Conservation (phyloP, 2,113 vertebrate species). For the Percina caprodes region DNA sequence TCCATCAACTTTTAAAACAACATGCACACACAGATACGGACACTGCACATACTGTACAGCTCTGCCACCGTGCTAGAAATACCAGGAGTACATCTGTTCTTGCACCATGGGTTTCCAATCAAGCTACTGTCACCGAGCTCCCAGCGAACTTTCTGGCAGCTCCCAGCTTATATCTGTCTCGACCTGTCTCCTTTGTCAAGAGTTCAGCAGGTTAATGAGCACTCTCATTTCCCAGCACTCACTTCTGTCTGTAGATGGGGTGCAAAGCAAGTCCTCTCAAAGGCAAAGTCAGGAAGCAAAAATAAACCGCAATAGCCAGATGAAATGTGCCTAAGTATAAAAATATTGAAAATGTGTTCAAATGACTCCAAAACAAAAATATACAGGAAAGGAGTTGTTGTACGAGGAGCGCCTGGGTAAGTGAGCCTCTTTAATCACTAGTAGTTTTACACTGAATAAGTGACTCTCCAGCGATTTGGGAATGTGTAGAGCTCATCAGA, state of each 20-base stretch:
- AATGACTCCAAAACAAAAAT: constrained; percentile 12
- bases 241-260: constrained; percentile 29
- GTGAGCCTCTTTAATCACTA: constrained; percentile 71
- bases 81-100: constrained; percentile 59
- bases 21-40: constrained; percentile 23
- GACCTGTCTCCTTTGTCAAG: constrained; percentile 71
- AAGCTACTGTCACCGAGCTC: constrained; percentile 65
- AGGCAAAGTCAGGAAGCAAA: constrained; percentile 22
- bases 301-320: constrained; percentile 1
- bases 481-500: constrained; percentile 77
- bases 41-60: constrained; percentile 22
- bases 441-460: constrained; percentile 73
- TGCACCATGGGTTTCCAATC: constrained; percentile 63
- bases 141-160: constrained; percentile 58
- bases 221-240: constrained; percentile 51
- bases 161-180: constrained; percentile 69
- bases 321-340: constrained; percentile 10
- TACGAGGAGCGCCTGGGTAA: constrained; percentile 32
- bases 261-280: constrained; percentile 32
- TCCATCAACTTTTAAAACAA: constrained; percentile 54
- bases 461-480: constrained; percentile 76
- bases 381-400: neutral
- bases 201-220: constrained; percentile 74
- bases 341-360: constrained; percentile 10
- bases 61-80: constrained; percentile 42